A percentile compares a stretch with the other conserved stretches of the same genome.
Evolutionary conservation across 2,888 invertebrate genomes (phyloP).

Genomic region (Volucella bombylans): DNA sequence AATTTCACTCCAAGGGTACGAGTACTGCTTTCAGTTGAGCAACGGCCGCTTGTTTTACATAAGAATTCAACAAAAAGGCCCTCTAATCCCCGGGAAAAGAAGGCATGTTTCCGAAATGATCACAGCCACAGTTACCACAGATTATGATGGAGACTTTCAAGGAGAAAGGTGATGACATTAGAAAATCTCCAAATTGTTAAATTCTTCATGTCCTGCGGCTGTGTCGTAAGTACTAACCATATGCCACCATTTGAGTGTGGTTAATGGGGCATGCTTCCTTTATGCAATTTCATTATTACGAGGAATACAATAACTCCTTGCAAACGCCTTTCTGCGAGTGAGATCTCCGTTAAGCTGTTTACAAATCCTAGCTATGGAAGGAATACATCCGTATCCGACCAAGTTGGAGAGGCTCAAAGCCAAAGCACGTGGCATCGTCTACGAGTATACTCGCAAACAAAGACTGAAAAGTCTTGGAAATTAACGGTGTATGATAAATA

Average conservation of each 20-base stretch:
- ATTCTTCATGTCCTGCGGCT: conserved; percentile 46
- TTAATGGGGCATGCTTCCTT: conserved; percentile 5
- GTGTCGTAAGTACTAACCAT: neutral
- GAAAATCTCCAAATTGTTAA: conserved; percentile 46
- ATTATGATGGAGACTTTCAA: neutral
- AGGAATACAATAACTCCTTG: conserved; percentile 31
- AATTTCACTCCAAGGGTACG: conserved; percentile 26
- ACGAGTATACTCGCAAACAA: neutral
- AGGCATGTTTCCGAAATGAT: conserved; percentile 7
- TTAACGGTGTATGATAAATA: conserved; percentile 57
- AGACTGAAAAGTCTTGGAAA: conserved; percentile 20
- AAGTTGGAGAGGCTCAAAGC: neutral
- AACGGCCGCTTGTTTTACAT: conserved; percentile 23
- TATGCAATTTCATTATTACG: conserved; percentile 54
- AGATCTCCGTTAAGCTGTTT: conserved; percentile 62
- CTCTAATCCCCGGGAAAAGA: neutral
- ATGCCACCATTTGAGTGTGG: neutral
- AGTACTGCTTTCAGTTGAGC: neutral
- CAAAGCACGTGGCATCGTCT: conserved; percentile 16
- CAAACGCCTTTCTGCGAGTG: conserved; percentile 29
- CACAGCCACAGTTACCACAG: conserved; percentile 5
- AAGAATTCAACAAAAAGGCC: conserved; percentile 31
- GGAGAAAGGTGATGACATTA: conserved; percentile 33
- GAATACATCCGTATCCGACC: conserved; percentile 1
- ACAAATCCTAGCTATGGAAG: conserved; percentile 47